These are phyloP conservation scores for Synanthedon tipuliformis DNA, from an alignment of 2,888 invertebrate genomes.

Conservation along the genomic window DNA sequence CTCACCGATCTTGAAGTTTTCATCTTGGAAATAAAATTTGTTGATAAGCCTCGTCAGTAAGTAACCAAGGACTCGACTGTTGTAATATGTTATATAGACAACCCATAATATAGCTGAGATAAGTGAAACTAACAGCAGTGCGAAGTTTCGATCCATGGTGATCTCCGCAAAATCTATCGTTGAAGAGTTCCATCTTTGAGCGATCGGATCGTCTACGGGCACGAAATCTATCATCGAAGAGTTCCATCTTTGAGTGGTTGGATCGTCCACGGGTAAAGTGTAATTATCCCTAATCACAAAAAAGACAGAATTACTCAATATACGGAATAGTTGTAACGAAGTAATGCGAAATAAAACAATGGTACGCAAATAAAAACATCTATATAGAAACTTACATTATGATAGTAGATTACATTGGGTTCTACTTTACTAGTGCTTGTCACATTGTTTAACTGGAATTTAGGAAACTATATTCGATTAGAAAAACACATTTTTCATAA, in stretches of 20 bases:
- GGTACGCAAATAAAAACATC: no score
- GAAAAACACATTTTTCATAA: neutral
- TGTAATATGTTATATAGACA: constrained; percentile 94
- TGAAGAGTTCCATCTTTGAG: constrained; percentile 71
- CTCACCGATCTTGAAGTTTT: constrained; percentile 90
- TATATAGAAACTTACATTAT: constrained; percentile 23
- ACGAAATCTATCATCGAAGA: constrained; percentile 67
- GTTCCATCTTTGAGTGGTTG: constrained; percentile 69
- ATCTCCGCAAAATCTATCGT: constrained; percentile 74
- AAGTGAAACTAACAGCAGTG: constrained; percentile 82
- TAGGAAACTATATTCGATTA: neutral
- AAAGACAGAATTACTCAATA: constrained; percentile 28
- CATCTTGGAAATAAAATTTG: constrained; percentile 85
- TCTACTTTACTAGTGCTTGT: constrained; percentile 15
- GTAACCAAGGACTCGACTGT: constrained; percentile 91
- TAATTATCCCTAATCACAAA: constrained; percentile 43
- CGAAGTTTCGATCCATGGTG: constrained; percentile 79
- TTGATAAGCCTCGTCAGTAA: constrained; percentile 90
- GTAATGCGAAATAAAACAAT: no score
- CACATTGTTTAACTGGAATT: neutral
- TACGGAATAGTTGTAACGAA: no score
- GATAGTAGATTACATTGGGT: constrained; percentile 7
- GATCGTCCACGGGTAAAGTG: constrained; percentile 35
- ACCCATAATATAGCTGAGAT: constrained; percentile 90
- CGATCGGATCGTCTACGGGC: constrained; percentile 34